Evolutionary conservation across 2,888 invertebrate species (phyloP), one percentile per base, ranked within the genome.

Genomic region (Carterocephalus palaemon): DNA sequence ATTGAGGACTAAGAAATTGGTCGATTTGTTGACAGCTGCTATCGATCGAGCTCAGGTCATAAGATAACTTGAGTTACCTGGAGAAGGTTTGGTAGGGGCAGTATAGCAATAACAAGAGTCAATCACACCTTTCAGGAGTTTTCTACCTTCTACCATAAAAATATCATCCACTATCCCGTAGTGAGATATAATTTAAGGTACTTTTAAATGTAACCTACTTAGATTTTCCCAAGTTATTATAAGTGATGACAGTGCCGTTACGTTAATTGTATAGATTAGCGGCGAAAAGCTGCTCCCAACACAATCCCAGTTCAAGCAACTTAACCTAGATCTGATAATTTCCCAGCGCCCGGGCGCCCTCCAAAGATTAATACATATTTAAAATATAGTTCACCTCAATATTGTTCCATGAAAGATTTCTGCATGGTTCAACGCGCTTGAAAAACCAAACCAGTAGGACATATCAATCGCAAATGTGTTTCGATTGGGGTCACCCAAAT

Each of bases 401-500:
- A 22, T 43, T 22, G 15, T 28, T 36, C 34, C 23, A 43, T 36
- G 29, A 36, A 36, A 5, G 29, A 15, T 42, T 29, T 29, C 26
- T 17, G 12, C 43, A 29, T 36, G 15, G 5, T 36, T 23, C 29
- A 43, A 43, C 36, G n/a, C n/a, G n/a, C 29, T 17, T 22, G 36
- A 15, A 29, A n/a, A n/a, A n/a, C n/a, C 42, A 36, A 34, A 17
- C 29, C 23, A 36, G 29, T 31, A 29, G 29, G 23, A 43, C n/a
- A 19, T 22, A 17, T 34, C 29, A 23, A 28, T 16, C 23, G 29
- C 36, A 29, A 43, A 16, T 36, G 16, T 8, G 29, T 36, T 43
- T 16, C 22, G 22, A 43, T 43, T 22, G 29, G 22, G 36, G 36
- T 29, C 49, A 47, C 42, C 29, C 45, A 49, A 42, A 40, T 48